Conservation (phyloP, 2,113 vertebrate genomes). For the Lepisosteus osseus region DNA sequence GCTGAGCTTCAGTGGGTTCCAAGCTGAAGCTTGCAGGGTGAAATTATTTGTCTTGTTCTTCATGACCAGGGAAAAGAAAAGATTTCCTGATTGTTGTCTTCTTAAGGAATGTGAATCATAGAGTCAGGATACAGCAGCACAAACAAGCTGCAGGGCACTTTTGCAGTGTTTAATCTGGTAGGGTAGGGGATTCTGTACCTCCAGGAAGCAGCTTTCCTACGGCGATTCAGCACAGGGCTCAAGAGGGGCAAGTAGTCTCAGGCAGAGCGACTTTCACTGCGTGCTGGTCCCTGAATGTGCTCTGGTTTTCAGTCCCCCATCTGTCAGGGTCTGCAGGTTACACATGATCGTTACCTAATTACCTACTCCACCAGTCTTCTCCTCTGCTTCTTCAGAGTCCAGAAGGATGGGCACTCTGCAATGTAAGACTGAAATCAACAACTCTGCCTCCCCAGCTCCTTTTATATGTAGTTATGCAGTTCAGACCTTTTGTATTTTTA, state of each 20-base stretch:
- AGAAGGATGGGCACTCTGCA: background rate
- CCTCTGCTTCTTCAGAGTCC: background rate
- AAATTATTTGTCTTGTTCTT: no score
- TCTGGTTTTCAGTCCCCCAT: conserved; percentile 17
- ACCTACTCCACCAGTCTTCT: no score
- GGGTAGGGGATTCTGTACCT: background rate
- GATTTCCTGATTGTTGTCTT: no score
- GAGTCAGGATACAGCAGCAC: no score
- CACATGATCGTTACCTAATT: no score
- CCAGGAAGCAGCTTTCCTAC: conserved; percentile 15
- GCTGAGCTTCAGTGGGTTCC: no score
- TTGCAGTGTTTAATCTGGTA: conserved; percentile 2
- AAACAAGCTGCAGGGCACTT: no score
- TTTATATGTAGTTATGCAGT: no score
- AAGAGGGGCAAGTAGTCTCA: background rate
- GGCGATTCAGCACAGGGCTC: background rate
- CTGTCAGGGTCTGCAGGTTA: conserved; percentile 20
- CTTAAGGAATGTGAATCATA: no score
- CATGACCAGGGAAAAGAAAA: no score
- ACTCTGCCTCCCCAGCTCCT: background rate
- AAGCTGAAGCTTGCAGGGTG: no score
- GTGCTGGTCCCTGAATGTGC: conserved; percentile 1
- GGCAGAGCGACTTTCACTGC: conserved; percentile 4
- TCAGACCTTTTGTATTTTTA: no score
- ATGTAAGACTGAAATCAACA: background rate